Percentiles rank a stretch among this genome's conserved stretches.
phyloP scores from a whole-genome alignment of 2,888 invertebrate species.

The Athalia rosae region DNA sequence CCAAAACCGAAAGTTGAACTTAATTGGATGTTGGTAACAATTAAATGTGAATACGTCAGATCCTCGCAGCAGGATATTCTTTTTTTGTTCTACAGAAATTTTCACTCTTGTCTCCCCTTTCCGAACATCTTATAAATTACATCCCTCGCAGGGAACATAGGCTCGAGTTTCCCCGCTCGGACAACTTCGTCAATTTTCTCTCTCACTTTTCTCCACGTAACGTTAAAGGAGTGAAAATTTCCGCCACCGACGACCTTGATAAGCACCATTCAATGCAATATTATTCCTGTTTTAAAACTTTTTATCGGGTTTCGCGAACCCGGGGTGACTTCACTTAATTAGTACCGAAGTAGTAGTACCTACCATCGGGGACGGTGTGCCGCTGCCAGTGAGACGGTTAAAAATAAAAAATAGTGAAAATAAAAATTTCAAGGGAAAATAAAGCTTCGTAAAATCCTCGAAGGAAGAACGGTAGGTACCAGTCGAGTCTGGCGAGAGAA shows the following conservation, averaged over 20 bases:
- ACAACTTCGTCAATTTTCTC: background rate
- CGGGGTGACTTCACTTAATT: conserved; percentile 66
- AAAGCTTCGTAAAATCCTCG: too few relatives aligned
- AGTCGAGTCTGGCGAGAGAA: conserved; percentile 9
- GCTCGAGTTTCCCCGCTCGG: conserved; percentile 11
- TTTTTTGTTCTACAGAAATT: background rate
- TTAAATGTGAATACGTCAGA: too few relatives aligned
- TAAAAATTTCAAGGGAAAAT: conserved; percentile 6
- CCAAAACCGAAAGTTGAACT: too few relatives aligned
- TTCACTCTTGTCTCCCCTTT: background rate
- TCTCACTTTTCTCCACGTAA: background rate
- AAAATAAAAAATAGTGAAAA: conserved; percentile 14
- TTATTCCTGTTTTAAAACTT: conserved; percentile 58
- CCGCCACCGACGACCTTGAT: conserved; percentile 7
- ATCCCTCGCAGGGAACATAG: background rate
- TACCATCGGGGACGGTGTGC: background rate
- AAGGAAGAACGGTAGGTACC: background rate
- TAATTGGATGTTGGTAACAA: too few relatives aligned
- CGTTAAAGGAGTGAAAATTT: conserved; percentile 31
- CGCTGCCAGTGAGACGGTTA: conserved; percentile 13
- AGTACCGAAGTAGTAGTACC: conserved; percentile 48
- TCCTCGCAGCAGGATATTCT: background rate
- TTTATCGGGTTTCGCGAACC: conserved; percentile 52
- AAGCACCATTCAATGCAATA: conserved; percentile 51
- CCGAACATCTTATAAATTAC: background rate